These are phyloP conservation scores for Sphaeridia pumilis DNA, from an alignment of 2,888 invertebrate genomes.

Conservation along the genomic window DNA sequence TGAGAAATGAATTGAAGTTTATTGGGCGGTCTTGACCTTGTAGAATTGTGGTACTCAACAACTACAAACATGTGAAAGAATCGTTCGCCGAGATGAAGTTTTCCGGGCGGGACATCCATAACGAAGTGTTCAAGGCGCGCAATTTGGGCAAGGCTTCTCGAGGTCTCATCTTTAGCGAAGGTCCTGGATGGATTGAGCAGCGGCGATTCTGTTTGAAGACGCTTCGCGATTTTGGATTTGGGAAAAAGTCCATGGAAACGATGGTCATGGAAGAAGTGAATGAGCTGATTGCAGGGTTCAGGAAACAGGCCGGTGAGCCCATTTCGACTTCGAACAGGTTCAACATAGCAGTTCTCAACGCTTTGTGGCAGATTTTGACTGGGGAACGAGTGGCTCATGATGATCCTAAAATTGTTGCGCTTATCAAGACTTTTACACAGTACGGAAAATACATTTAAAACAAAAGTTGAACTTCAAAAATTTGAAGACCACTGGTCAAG, in stretches of 20 bases:
- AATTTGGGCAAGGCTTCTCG: background rate
- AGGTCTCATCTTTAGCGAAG: conserved; percentile 28
- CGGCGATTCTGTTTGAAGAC: conserved; percentile 24
- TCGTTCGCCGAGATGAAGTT: conserved; percentile 20
- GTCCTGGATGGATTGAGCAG: conserved; percentile 26
- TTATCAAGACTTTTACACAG: conserved; percentile 23
- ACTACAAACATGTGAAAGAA: conserved; percentile 19
- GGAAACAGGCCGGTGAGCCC: conserved; percentile 21
- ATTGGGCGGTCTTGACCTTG: background rate
- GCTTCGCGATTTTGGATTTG: conserved; percentile 29
- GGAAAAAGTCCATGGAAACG: conserved; percentile 30
- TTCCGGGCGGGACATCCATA: conserved; percentile 12
- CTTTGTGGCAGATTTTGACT: conserved; percentile 25
- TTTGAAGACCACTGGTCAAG: background rate
- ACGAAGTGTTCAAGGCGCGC: background rate
- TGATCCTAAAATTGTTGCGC: conserved; percentile 20
- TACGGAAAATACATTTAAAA: conserved; percentile 4
- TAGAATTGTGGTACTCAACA: conserved; percentile 20
- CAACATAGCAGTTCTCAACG: conserved; percentile 30
- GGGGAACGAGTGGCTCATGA: conserved; percentile 25
- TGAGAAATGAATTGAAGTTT: background rate
- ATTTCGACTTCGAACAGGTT: conserved; percentile 28
- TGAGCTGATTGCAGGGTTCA: conserved; percentile 20
- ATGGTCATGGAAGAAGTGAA: conserved; percentile 26
- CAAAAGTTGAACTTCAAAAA: background rate